Percentiles rank a stretch among this genome's conserved stretches.
These are phyloP conservation scores for Macrophya annulata DNA, from an alignment of 2,888 invertebrate genomes.

Conservation along the genomic window DNA sequence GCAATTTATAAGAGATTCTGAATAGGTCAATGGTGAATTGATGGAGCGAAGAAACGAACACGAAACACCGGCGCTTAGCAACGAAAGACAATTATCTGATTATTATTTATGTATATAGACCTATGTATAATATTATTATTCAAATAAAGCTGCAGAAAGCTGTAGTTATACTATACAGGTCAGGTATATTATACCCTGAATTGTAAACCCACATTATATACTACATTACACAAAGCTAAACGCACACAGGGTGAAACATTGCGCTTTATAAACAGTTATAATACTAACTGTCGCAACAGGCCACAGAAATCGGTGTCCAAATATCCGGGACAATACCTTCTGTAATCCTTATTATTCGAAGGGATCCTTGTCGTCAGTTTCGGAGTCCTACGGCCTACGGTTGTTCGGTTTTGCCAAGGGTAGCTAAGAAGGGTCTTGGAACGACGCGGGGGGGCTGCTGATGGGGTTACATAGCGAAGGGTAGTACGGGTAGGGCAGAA, in stretches of 20 bases:
- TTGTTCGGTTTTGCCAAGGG: slow-evolving; percentile 61
- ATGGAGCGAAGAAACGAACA: not conserved
- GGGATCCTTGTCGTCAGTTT: slow-evolving; percentile 65
- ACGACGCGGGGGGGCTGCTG: slow-evolving; percentile 56
- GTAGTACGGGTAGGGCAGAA: slow-evolving; percentile 14
- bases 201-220: slow-evolving; percentile 5
- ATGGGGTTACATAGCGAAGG: slow-evolving; percentile 36
- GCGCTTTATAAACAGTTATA: slow-evolving; percentile 30
- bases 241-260: slow-evolving; percentile 28
- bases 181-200: not conserved
- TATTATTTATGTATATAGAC: not conserved
- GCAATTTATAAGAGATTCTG: slow-evolving; percentile 13
- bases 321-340: slow-evolving; percentile 62
- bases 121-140: slow-evolving; percentile 9
- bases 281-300: slow-evolving; percentile 54
- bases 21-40: slow-evolving; percentile 11
- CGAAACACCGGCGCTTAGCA: slow-evolving; percentile 24
- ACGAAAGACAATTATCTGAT: slow-evolving; percentile 21
- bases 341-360: slow-evolving; percentile 69
- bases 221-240: slow-evolving; percentile 15
- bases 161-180: not conserved
- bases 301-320: slow-evolving; percentile 53
- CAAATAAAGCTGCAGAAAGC: slow-evolving; percentile 7
- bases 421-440: slow-evolving; percentile 67
- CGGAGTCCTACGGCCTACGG: slow-evolving; percentile 43